Evolutionary conservation across 2,797 vertebrate genomes (phyloP), one percentile per base, ranked within the genome.

Genomic region (Lagothrix lagotricha): DNA sequence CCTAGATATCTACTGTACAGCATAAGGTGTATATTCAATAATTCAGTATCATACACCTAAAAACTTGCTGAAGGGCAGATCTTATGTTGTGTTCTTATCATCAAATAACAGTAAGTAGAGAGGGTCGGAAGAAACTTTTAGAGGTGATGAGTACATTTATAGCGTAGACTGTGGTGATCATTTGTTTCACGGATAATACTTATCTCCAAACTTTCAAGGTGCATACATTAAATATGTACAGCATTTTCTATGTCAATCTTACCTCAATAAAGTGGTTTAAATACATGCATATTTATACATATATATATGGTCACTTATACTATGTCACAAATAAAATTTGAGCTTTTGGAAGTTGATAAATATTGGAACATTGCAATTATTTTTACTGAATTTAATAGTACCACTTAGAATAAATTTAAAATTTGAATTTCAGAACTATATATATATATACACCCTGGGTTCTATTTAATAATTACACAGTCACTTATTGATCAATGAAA

Each of bases 401-500:
- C 50, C 41, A 85, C 28, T 96, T 85, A 90, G 86, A 95, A 76
- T 92, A 87, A 77, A 94, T 67, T 82, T 61, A 81, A 97, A 94
- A 12, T 86, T 79, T 86, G 8, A 93, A 33, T 36, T 85, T 41
- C 15, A 67, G 86, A 97, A 85, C 19, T 73, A 30, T 6, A 79
- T 84, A 22, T 84, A 22, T 83, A 15, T 4, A 52, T 52, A 20
- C 19, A 26, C 2, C 36, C 0, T 50, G 11, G 58, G 1, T 80
- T 94, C 41, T 54, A 28, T 75, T 87, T 91, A 95, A 46, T 67
- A 83, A 48, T 76, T 86, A 77, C 5, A 70, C 30, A 39, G 48
- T 52, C 4, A 75, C 9, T 24, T 64, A 87, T 19, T 92, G 58
- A n/a, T 64, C 64, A 96, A 79, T 72, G n/a, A n/a, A 94, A 83